These are phyloP conservation scores for Eudasyphora cyanicolor DNA, from an alignment of 2,888 invertebrate species.

Conservation along the genomic window DNA sequence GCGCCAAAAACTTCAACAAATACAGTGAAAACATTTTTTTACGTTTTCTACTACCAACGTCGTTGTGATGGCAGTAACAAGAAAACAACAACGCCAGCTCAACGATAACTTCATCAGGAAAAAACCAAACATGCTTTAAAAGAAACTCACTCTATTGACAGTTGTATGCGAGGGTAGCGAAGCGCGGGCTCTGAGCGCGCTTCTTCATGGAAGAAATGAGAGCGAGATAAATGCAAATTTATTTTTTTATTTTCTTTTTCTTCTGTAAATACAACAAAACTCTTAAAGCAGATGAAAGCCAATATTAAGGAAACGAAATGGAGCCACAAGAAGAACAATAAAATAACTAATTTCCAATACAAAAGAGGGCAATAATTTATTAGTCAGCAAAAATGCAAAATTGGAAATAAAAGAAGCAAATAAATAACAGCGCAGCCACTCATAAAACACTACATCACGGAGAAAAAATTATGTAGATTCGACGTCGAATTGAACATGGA, in stretches of 20 bases:
- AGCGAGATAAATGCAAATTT: constrained; percentile 20
- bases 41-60: background rate
- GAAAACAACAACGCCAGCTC: background rate
- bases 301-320: background rate
- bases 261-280: background rate
- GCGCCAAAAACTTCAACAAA: background rate
- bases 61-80: too few relatives aligned
- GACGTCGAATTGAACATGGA: constrained; percentile 47
- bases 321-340: background rate
- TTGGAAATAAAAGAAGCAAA: background rate
- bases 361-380: constrained; percentile 27
- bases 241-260: background rate
- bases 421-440: background rate
- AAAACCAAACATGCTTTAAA: background rate
- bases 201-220: background rate
- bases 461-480: background rate
- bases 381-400: constrained; percentile 8
- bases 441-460: background rate
- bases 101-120: background rate
- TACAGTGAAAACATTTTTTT: background rate
- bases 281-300: background rate
- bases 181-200: background rate
- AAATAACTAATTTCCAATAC: constrained; percentile 24
- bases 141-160: background rate
- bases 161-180: background rate